Evolutionary conservation across 2,113 vertebrate species (phyloP).

Genomic region (Pelodiscus sinensis): DNA sequence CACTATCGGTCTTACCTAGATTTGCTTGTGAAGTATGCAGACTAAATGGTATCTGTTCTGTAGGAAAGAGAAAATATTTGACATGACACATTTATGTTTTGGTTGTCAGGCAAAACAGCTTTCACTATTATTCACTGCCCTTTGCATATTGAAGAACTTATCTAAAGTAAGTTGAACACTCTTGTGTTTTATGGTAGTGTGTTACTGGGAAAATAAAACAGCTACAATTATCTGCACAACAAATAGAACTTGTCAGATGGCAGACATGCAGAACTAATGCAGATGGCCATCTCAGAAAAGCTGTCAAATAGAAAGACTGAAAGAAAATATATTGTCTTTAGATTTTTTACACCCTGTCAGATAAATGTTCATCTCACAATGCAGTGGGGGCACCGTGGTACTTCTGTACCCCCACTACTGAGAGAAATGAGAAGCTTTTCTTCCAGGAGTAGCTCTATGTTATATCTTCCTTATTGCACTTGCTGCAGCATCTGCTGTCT

Average conservation of each 20-base stretch:
- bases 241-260: constrained; percentile 69
- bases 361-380: neutral
- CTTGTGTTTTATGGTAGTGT: constrained; percentile 58
- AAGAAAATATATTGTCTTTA: constrained; percentile 37
- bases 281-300: constrained; percentile 61
- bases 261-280: constrained; percentile 59
- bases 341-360: neutral
- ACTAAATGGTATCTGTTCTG: constrained; percentile 44
- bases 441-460: neutral
- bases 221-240: constrained; percentile 67
- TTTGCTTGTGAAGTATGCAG: constrained; percentile 32
- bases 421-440: neutral
- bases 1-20: neutral
- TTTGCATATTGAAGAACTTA: constrained; percentile 53
- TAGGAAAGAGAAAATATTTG: constrained; percentile 52
- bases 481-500: neutral
- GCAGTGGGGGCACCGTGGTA: neutral
- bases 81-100: constrained; percentile 68
- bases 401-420: neutral
- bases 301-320: constrained; percentile 44
- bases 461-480: neutral
- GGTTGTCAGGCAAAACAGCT: constrained; percentile 62
- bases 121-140: constrained; percentile 67
- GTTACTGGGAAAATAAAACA: constrained; percentile 64
- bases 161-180: constrained; percentile 42